Evolutionary conservation across 2,797 vertebrate species (phyloP).

Genomic region (Huso huso): DNA sequence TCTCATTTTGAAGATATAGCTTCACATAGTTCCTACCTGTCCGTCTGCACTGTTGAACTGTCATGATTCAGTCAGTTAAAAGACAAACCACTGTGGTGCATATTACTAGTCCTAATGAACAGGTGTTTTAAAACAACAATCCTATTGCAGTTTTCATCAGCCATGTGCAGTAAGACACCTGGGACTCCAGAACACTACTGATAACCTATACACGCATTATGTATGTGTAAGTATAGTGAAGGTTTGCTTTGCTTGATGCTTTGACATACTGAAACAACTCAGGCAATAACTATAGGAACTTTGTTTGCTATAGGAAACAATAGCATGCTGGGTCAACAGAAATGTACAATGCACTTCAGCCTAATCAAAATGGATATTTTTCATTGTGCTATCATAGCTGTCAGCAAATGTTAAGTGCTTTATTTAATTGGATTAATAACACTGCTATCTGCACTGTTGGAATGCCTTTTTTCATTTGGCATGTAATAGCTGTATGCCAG

Average conservation of each 20-base stretch:
- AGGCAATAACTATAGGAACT: not conserved
- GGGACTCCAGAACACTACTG: not conserved
- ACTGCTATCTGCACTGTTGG: no score
- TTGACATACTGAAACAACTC: not conserved
- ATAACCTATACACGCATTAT: not conserved
- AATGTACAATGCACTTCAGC: not conserved
- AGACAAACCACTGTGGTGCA: not conserved
- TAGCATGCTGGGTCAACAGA: not conserved
- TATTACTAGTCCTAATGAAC: not conserved
- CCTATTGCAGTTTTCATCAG: slow-evolving; percentile 1
- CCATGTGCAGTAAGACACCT: not conserved
- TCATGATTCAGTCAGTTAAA: not conserved
- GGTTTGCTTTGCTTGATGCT: not conserved
- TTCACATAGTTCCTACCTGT: not conserved
- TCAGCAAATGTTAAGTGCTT: no score
- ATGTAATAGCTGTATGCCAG: no score
- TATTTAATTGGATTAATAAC: no score
- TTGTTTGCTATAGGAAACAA: not conserved
- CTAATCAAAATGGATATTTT: no score
- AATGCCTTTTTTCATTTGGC: no score
- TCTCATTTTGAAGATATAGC: not conserved
- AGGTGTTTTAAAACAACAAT: not conserved
- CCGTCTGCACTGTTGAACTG: not conserved
- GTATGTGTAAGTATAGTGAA: not conserved
- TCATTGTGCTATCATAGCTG: no score